Percentiles rank a stretch among this genome's conserved stretches.
phyloP scores from a whole-genome alignment of 2,113 vertebrate genomes.

The Chloropsis hardwickii region DNA sequence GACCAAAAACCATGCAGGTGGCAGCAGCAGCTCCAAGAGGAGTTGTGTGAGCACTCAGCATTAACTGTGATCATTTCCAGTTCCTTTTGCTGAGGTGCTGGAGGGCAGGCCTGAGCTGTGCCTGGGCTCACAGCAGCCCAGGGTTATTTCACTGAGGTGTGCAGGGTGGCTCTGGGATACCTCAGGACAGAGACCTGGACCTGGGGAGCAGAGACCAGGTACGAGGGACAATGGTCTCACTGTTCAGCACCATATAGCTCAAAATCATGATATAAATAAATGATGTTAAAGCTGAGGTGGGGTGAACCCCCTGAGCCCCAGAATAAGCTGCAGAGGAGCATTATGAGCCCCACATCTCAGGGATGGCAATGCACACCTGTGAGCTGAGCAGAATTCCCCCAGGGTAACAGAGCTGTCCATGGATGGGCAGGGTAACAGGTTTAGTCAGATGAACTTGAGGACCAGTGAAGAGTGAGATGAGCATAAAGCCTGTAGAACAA shows the following conservation, averaged over 20 bases:
- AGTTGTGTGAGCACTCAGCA: not conserved
- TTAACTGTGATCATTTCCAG: not conserved
- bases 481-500: not conserved
- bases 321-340: not conserved
- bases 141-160: not conserved
- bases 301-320: no score
- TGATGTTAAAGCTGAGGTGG: not conserved
- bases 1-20: rapidly evolving
- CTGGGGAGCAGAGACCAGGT: not conserved
- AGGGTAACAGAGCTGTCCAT: not conserved
- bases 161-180: not conserved
- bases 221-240: not conserved
- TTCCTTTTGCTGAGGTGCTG: not conserved
- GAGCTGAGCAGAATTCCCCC: not conserved
- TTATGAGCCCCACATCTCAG: rapidly evolving
- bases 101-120: rapidly evolving
- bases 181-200: not conserved
- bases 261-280: not conserved
- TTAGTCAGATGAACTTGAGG: not conserved
- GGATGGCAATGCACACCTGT: no score
- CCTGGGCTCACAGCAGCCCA: not conserved
- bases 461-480: not conserved
- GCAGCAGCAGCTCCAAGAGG: not conserved
- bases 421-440: not conserved
- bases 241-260: not conserved